These are phyloP conservation scores for Myanophis thanlyinensis DNA, from an alignment of 2,113 vertebrate species.

Conservation along the genomic window DNA sequence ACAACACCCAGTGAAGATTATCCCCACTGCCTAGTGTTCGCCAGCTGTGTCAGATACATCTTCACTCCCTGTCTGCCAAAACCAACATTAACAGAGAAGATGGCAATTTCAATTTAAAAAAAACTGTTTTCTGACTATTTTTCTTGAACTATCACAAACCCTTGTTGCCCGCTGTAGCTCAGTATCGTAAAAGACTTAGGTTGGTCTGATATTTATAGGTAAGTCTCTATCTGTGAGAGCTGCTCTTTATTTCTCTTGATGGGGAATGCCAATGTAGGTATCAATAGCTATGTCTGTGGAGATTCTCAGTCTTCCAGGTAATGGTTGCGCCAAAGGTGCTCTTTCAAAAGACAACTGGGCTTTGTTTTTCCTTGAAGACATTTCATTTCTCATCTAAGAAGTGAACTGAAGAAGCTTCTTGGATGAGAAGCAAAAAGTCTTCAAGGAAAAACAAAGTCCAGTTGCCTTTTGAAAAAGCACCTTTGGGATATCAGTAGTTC, in stretches of 20 bases:
- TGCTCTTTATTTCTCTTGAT: background rate
- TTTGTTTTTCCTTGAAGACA: background rate
- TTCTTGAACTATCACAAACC: background rate
- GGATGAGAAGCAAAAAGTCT: background rate
- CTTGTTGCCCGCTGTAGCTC: background rate
- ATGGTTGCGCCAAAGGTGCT: background rate
- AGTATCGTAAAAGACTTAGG: background rate
- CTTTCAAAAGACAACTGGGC: background rate
- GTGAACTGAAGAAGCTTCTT: background rate
- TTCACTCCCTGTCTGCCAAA: background rate
- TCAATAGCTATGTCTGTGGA: background rate
- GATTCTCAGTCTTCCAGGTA: background rate
- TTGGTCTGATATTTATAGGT: background rate
- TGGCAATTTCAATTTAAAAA: background rate
- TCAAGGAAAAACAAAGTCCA: background rate
- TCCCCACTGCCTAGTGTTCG: background rate
- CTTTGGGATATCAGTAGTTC: background rate
- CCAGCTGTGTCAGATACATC: background rate
- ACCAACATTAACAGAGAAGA: background rate
- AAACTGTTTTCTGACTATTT: background rate
- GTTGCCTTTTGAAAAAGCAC: background rate
- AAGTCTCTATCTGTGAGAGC: background rate
- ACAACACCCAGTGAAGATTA: background rate
- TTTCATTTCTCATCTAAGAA: background rate
- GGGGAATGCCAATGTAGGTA: background rate